Evolutionary conservation across 2,888 invertebrate genomes (phyloP), one percentile per base, ranked within the genome.

Genomic region (Cetonia aurata): DNA sequence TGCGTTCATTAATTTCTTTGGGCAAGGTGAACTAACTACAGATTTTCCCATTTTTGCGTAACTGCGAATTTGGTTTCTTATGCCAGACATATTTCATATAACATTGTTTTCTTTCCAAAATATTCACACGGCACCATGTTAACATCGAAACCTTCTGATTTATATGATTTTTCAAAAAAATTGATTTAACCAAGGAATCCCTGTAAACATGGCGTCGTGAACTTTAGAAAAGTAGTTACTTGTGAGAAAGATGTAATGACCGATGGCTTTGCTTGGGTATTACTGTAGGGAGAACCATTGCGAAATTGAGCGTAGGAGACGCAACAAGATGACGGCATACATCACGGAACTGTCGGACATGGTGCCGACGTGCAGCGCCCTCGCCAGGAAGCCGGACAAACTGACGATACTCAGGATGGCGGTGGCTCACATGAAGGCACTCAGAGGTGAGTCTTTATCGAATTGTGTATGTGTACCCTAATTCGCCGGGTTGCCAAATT

Each of bases 251-350:
- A 77, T 83, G 78, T 83, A 81, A 80, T 82, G 74, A 82, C 80
- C 80, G 78, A 73, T 79, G 78, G 78, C 72, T 75, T 81, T 80
- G 80, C 77, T 83, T 83, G 79, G 83, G 80, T 80, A 80, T 85
- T 86, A 84, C 87, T 91, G 95, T 86, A 95, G 98, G 84, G 98
- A 98, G 89, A 98, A 98, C 85, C 98, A 99, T 87, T 98, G 98
- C 87, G 98, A 99, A 87, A 99, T 99, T 85, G 99, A 99, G 86
- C 91, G 99, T 79, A 91, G 99, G 79, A 90, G 99, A 79, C 91
- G 99, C 79, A 99, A 99, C 90, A 99, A 99, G 92, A 99, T 99
- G 99, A 98, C 99, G 79, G 96, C 98, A 78, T 99, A 99, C 87
- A 99, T 99, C 86, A 98, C 98, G 82, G 99, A 99, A 88, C 89